Conservation (phyloP, 2,797 vertebrate species). For the Echeneis naucrates region DNA sequence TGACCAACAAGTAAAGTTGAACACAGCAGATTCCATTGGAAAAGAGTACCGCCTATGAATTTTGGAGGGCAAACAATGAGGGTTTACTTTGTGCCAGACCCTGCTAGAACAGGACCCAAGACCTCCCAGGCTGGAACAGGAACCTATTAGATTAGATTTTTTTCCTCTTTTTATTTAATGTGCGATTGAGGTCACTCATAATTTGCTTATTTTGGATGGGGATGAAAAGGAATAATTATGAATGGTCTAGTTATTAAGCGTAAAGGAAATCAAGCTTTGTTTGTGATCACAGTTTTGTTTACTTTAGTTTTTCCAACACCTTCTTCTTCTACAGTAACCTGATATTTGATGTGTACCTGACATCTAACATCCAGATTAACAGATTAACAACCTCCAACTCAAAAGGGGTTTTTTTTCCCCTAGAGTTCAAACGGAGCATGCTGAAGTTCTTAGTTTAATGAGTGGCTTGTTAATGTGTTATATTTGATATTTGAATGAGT, state of each 20-base stretch:
- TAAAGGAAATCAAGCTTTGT: no score
- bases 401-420: not conserved
- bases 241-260: no score
- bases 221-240: no score
- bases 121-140: no score
- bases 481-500: not conserved
- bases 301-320: no score
- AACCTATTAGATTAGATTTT: no score
- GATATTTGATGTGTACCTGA: not conserved
- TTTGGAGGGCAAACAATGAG: not conserved
- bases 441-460: not conserved
- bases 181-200: no score
- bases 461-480: not conserved
- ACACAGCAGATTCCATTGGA: not conserved
- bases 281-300: not conserved
- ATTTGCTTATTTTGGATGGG: no score
- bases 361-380: not conserved
- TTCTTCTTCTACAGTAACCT: no score
- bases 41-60: not conserved
- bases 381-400: not conserved
- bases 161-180: no score
- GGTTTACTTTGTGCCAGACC: not conserved
- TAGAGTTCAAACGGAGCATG: not conserved
- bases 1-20: not conserved
- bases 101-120: not conserved